These are phyloP conservation scores for Abscondita cerata DNA, from an alignment of 2,888 invertebrate species.

Conservation along the genomic window DNA sequence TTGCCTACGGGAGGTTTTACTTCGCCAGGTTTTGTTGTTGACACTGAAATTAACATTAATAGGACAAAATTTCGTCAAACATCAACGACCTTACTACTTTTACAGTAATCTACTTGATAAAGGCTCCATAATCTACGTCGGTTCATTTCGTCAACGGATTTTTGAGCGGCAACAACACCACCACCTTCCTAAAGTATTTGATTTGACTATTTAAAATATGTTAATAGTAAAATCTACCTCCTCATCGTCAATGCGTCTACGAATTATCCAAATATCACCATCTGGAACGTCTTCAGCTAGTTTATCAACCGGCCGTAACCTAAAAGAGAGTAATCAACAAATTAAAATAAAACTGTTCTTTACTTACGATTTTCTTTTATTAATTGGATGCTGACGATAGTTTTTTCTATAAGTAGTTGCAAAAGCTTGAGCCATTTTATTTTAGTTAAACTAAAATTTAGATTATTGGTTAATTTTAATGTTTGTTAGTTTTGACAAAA, in stretches of 20 bases:
- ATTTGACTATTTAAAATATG: too few relatives aligned
- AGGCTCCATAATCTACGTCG: constrained; percentile 27
- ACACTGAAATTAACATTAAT: constrained; percentile 6
- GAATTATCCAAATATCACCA: constrained; percentile 29
- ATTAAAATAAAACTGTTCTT: background rate
- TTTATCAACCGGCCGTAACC: constrained; percentile 23
- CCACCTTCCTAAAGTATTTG: constrained; percentile 15
- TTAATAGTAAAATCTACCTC: constrained; percentile 19
- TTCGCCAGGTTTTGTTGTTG: constrained; percentile 3
- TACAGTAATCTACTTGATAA: constrained; percentile 33
- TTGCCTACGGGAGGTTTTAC: background rate
- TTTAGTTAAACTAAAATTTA: background rate
- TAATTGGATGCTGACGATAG: constrained; percentile 24
- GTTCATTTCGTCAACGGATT: constrained; percentile 26
- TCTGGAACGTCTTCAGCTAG: constrained; percentile 26
- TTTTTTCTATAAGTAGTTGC: constrained; percentile 23
- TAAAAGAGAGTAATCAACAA: constrained; percentile 4
- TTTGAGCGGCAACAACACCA: constrained; percentile 12
- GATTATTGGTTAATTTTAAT: too few relatives aligned
- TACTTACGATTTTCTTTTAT: constrained; percentile 30
- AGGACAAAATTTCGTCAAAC: background rate
- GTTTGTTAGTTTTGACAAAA: too few relatives aligned
- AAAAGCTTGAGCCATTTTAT: constrained; percentile 34
- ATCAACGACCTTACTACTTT: background rate
- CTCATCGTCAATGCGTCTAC: constrained; percentile 19